A percentile compares a stretch with the other conserved stretches of the same genome.
These are phyloP conservation scores for Poeciliopsis turneri DNA, from an alignment of 2,797 vertebrate species.

Conservation along the genomic window DNA sequence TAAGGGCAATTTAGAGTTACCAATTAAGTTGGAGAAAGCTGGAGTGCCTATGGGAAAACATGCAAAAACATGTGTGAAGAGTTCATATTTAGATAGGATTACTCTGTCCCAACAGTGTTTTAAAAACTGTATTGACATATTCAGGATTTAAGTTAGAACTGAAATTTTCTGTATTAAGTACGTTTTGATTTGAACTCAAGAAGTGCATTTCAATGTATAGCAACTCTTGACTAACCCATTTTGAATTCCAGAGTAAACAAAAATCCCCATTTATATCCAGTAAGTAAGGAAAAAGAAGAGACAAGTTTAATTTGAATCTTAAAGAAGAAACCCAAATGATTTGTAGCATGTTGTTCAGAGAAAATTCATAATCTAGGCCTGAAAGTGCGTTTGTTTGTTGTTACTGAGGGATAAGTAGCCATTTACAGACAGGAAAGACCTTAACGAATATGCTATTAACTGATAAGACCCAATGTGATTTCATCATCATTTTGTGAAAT, in stretches of 20 bases:
- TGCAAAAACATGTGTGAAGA: background rate
- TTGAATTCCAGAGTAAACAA: background rate
- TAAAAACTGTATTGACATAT: background rate
- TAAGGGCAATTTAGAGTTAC: background rate
- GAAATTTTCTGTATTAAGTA: background rate
- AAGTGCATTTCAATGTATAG: background rate
- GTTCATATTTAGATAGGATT: background rate
- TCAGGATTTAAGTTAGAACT: background rate
- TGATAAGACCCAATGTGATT: constrained; percentile 6
- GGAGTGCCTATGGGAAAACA: background rate
- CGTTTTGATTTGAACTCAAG: background rate
- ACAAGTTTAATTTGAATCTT: background rate
- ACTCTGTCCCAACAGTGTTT: background rate
- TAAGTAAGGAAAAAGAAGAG: background rate
- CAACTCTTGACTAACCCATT: background rate
- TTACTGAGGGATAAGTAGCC: background rate
- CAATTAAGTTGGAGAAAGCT: background rate
- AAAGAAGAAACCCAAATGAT: background rate
- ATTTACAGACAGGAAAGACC: background rate
- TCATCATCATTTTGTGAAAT: constrained; percentile 50
- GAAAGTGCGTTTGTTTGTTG: background rate
- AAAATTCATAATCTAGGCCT: background rate
- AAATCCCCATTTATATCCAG: background rate
- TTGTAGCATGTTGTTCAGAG: background rate
- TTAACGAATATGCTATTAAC: background rate